Evolutionary conservation across 1,140 invertebrate species (phyloP), one percentile per base, ranked within the genome.

Genomic region (Pentalonia nigronervosa): DNA sequence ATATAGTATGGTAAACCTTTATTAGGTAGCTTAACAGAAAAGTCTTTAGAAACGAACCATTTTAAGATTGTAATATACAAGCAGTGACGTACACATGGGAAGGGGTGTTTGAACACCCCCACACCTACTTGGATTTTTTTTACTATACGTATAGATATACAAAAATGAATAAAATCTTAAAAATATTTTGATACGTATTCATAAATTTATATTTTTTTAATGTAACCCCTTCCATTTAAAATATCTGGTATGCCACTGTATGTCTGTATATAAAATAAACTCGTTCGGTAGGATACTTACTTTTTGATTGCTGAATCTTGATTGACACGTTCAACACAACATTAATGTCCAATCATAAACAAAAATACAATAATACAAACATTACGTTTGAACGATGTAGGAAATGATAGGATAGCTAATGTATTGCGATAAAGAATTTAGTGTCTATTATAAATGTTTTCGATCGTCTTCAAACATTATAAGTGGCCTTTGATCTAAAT

Each of bases 331-430:
- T 76, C 30, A 67, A 67, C 60, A 67, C 6, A 17, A 7, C 21
- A 67, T n/a, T 17, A n/a, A 60, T 67, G 30, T 67, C 14, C 1
- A n/a, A 76, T 11, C 60, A 34, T 11, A 76, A 76, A 76, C 4
- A 76, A n/a, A 14, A 50, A 34, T 36, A 50, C 53, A 88, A 50
- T 48, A 50, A 34, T 88, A 53, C 7, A 50, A 34, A 50, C 30
- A 87, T 87, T n/a, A 87, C 21, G 25, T 53, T 53, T 53, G 53
- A 67, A n/a, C 25, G 56, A 45, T 45, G 36, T n/a, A 90, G 89
- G 89, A 90, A 90, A 67, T 90, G 23, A 67, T 45, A 90, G 53
- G 89, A 90, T 45, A 60, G 21, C 21, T 48, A 87, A 25, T 30
- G 30, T 45, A 48, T 20, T 30, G 30, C 30, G 25, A 20, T 87